phyloP scores from a whole-genome alignment of 2,888 invertebrate species.

The Sarcophaga subvicina region DNA sequence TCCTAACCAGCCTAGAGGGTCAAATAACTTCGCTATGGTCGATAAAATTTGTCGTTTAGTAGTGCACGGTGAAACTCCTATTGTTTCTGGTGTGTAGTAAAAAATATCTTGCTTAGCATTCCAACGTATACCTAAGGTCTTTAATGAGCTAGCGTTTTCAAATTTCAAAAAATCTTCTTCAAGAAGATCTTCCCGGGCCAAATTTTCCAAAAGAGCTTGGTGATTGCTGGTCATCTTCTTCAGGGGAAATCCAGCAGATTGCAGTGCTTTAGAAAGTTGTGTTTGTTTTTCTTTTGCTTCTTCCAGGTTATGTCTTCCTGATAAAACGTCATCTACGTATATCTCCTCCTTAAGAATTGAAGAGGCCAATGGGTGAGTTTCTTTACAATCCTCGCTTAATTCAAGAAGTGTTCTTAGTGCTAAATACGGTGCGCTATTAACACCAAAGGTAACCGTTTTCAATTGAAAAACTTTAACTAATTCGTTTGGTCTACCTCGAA shows the following conservation, averaged over 20 bases:
- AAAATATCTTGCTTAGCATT: background rate
- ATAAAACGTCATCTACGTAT: no score
- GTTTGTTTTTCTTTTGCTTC: background rate
- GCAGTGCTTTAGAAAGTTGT: no score
- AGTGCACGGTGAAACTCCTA: background rate
- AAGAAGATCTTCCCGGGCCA: no score
- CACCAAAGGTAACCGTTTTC: background rate
- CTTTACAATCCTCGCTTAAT: background rate
- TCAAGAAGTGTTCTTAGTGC: background rate
- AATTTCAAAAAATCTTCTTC: no score
- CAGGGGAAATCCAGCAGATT: no score
- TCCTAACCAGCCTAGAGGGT: no score
- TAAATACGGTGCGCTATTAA: background rate
- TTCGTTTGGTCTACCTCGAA: background rate
- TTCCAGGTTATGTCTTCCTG: background rate
- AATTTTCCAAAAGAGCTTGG: no score
- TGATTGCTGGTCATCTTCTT: no score
- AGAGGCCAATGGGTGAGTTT: background rate
- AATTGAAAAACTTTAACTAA: background rate
- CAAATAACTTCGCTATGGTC: background rate
- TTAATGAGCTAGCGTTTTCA: no score
- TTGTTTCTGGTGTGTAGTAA: background rate
- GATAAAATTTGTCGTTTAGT: background rate
- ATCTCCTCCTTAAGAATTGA: no score
- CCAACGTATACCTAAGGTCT: no score